phyloP scores from a whole-genome alignment of 2,113 vertebrate species.

The Chloebia gouldiae region DNA sequence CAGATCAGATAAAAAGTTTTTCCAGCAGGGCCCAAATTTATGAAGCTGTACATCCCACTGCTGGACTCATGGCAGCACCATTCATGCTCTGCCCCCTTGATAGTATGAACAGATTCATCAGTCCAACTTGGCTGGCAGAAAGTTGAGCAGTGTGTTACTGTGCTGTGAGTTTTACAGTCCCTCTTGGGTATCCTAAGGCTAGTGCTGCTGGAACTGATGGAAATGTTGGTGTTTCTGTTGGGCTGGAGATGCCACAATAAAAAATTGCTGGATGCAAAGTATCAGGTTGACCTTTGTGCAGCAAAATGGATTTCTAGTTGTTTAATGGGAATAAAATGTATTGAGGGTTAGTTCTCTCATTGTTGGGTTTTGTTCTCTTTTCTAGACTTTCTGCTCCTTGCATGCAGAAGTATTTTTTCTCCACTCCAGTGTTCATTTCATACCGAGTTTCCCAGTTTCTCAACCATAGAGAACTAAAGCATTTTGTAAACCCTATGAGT shows the following conservation, averaged over 20 bases:
- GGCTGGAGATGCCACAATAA: background rate
- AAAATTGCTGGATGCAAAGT: background rate
- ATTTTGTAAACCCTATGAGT: background rate
- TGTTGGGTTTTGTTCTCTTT: background rate
- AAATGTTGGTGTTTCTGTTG: background rate
- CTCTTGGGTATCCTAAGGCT: background rate
- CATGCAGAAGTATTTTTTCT: background rate
- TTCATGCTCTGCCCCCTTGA: background rate
- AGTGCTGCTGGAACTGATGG: background rate
- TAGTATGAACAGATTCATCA: background rate
- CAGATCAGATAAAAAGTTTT: background rate
- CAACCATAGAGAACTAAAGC: background rate
- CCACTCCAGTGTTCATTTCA: background rate
- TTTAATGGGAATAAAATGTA: background rate
- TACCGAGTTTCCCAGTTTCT: background rate
- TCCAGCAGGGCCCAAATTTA: background rate
- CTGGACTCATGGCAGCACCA: background rate
- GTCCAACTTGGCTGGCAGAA: background rate
- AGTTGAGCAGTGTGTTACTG: background rate
- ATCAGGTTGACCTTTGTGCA: background rate
- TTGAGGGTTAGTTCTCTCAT: background rate
- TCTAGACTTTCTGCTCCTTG: background rate
- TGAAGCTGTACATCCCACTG: background rate
- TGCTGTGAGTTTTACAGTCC: background rate
- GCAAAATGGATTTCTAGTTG: background rate